Conservation (phyloP, 1,140 invertebrate genomes). For the Drosophila pruinosa region DNA sequence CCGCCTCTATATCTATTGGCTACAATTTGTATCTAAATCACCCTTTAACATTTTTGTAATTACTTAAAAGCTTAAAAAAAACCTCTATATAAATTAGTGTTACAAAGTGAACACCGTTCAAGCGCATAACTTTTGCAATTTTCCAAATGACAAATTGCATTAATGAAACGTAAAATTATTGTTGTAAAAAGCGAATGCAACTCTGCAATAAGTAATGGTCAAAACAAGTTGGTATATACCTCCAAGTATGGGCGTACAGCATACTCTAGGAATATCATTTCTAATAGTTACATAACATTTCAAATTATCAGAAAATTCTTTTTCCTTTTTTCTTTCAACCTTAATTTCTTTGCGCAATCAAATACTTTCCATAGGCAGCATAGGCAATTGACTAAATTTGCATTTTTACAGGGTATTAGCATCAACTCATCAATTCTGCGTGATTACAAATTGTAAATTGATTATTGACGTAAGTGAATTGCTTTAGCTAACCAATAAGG, state of each 20-base stretch:
- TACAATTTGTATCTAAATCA: too few species aligned
- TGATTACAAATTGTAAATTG: constrained; percentile 19
- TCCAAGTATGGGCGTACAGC: background rate
- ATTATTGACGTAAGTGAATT: constrained; percentile 19
- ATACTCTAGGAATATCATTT: too few species aligned
- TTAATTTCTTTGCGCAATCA: background rate
- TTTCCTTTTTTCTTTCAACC: too few species aligned
- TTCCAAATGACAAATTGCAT: constrained; percentile 10
- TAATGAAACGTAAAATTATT: background rate
- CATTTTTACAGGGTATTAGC: background rate
- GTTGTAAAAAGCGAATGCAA: background rate
- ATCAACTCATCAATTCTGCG: constrained; percentile 10
- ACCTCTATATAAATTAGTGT: too few species aligned
- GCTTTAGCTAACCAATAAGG: background rate
- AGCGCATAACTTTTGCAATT: constrained; percentile 6
- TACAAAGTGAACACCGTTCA: background rate
- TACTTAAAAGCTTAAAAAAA: too few species aligned
- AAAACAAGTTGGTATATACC: background rate
- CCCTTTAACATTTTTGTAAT: background rate
- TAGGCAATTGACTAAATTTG: background rate
- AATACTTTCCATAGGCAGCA: too few species aligned
- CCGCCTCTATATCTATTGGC: too few species aligned
- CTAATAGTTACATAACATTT: background rate
- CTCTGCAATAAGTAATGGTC: background rate
- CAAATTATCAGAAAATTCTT: background rate